phyloP scores from a whole-genome alignment of 2,797 vertebrate genomes.

The Enteromius paludinosus region DNA sequence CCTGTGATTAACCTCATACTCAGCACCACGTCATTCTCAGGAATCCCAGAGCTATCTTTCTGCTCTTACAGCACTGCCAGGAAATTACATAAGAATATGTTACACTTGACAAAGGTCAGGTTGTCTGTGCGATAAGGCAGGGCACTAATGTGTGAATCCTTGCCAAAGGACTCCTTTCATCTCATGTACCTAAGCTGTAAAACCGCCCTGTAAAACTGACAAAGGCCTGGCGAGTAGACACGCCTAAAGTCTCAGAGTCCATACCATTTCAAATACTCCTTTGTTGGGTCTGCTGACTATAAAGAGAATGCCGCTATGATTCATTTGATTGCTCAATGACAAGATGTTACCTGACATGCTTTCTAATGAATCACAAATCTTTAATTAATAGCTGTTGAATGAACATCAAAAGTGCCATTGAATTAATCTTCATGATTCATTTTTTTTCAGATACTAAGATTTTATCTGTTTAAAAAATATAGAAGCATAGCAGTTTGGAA shows the following conservation, averaged over 20 bases:
- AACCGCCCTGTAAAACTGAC: slow-evolving; percentile 38
- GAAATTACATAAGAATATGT: slow-evolving; percentile 62
- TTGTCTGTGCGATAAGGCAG: slow-evolving; percentile 49
- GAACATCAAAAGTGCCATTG: not conserved
- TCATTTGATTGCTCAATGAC: not conserved
- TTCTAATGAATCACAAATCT: slow-evolving; percentile 2
- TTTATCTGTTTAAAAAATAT: not conserved
- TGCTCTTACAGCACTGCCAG: slow-evolving; percentile 33
- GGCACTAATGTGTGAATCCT: slow-evolving; percentile 45
- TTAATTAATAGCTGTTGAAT: slow-evolving; percentile 3
- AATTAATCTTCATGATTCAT: not conserved
- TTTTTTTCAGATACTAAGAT: not conserved
- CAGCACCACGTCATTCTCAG: slow-evolving; percentile 55
- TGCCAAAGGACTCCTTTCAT: slow-evolving; percentile 48
- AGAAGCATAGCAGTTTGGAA: not conserved
- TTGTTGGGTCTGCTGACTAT: slow-evolving; percentile 37
- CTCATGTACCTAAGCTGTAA: slow-evolving; percentile 44
- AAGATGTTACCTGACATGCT: not conserved
- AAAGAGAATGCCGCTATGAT: not conserved
- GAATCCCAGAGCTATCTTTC: slow-evolving; percentile 58
- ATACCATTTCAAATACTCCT: slow-evolving; percentile 5
- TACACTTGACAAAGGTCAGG: slow-evolving; percentile 60
- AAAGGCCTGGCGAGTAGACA: slow-evolving; percentile 16
- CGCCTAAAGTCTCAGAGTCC: slow-evolving; percentile 28
- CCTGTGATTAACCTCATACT: slow-evolving; percentile 53